phyloP scores from a whole-genome alignment of 2,113 vertebrate species.

The Sarotherodon lohbergeri region DNA sequence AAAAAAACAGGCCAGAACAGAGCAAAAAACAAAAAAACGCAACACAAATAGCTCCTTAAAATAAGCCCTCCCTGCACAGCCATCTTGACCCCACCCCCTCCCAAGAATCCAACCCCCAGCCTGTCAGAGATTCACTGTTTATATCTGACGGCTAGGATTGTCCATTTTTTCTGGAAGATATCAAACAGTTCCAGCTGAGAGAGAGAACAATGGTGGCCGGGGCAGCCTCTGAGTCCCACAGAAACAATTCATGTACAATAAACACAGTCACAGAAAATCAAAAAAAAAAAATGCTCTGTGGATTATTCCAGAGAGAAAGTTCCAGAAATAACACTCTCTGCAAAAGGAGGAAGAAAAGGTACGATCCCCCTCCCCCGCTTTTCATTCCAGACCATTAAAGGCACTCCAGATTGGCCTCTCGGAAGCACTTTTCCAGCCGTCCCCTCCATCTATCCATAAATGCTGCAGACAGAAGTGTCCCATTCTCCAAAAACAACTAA shows the following conservation, averaged over 20 bases:
- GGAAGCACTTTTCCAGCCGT: conserved; percentile 57
- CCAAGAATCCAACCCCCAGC: conserved; percentile 6
- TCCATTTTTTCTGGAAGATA: conserved; percentile 35
- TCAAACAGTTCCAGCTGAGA: conserved; percentile 55
- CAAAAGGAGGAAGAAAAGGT: conserved; percentile 35
- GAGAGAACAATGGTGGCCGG: conserved; percentile 67
- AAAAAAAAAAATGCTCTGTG: conserved; percentile 43
- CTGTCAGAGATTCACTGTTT: conserved; percentile 39
- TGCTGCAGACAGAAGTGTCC: conserved; percentile 49
- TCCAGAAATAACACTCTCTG: conserved; percentile 57
- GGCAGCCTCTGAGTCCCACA: conserved; percentile 63
- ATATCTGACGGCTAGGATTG: conserved; percentile 26
- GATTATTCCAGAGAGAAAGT: conserved; percentile 55
- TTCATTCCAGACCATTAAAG: conserved; percentile 61
- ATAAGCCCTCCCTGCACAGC: neutral
- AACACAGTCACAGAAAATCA: conserved; percentile 57
- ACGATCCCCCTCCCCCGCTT: neutral
- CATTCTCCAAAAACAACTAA: conserved; percentile 55
- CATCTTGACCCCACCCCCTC: neutral
- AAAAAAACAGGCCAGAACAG: conserved; percentile 38
- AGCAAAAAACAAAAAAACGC: neutral
- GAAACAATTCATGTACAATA: conserved; percentile 59
- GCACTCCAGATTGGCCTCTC: conserved; percentile 66
- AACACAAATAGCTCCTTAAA: conserved; percentile 39
- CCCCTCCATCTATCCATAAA: conserved; percentile 33